Conservation (phyloP, 2,113 vertebrate genomes). For the Podarcis muralis region DNA sequence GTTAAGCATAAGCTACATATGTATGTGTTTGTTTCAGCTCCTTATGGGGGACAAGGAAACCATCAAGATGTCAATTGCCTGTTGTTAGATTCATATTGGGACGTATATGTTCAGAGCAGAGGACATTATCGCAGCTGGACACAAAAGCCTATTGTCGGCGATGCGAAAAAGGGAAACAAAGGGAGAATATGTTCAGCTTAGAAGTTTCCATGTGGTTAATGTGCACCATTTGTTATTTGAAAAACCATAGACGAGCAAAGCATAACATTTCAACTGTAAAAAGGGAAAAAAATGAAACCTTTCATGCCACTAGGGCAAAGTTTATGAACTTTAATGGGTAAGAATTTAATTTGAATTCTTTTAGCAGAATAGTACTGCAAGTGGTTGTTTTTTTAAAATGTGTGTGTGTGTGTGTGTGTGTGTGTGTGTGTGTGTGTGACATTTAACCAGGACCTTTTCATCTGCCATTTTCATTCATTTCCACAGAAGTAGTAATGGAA, state of each 20-base stretch:
- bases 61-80: constrained; percentile 48
- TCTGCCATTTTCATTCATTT: neutral
- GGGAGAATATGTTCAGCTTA: constrained; percentile 49
- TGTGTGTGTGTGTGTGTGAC: neutral
- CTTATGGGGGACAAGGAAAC: constrained; percentile 49
- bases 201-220: constrained; percentile 46
- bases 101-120: constrained; percentile 41
- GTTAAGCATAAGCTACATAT: constrained; percentile 20
- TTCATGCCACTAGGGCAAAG: neutral
- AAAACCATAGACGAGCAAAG: constrained; percentile 26
- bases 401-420: no score
- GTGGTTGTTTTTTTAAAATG: no score
- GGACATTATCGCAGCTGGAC: constrained; percentile 66
- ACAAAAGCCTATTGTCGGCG: constrained; percentile 52
- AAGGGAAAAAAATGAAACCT: neutral
- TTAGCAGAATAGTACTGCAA: neutral
- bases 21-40: constrained; percentile 45
- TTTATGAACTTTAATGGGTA: constrained; percentile 20
- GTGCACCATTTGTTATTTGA: constrained; percentile 32
- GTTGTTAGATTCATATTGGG: constrained; percentile 55
- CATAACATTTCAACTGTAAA: constrained; percentile 32
- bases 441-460: neutral
- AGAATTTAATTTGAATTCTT: constrained; percentile 39
- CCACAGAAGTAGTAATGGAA: constrained; percentile 10
- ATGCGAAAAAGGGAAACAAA: constrained; percentile 55